Evolutionary conservation across 2,113 vertebrate species (phyloP), one percentile per base, ranked within the genome.

Genomic region (Phocoena phocoena): DNA sequence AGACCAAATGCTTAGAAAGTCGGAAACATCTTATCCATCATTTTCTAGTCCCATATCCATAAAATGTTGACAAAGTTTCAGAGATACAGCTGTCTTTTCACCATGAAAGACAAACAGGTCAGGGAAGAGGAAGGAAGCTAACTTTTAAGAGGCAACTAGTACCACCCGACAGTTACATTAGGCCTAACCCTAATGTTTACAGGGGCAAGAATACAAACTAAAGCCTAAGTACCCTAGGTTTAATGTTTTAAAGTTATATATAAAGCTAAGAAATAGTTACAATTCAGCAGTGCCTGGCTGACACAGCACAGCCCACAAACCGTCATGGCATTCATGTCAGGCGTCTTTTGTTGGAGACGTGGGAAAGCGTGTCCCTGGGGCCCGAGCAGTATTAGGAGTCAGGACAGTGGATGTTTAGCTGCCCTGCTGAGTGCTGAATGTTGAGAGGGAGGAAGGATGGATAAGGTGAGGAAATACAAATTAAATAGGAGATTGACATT

Each of bases 261-360:
- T 18, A 93, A 76, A 89, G 60, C 6, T 83, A 88, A 82, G 41
- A 88, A 77, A 70, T 4, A 60, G 9, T 33, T 79, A 68, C 53
- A 53, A 53, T 53, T 53, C 53, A 53, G 89, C 77, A 95, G 76
- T 3, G 5, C 28, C 38, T 0, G 3, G 80, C 71, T 83, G 95
- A 65, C 58, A 58, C 6, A 41, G 74, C 41, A 73, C 47, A 89
- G 58, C 62, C 73, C 95, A 90, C 92, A 87, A 60, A 89, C 63
- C 93, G 89, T 88, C 25, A 2, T 0, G 0, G 93, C 91, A 93
- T 71, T 85, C 44, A 55, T 83, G 93, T 11, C 28, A 87, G 38
- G 79, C 85, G 38, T 89, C 89, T 82, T 94, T 53, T 94, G 82
- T 86, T 68, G 50, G 62, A 88, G 88, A 96, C 18, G 63, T n/a